Percentiles rank a stretch among this genome's conserved stretches.
phyloP scores from a whole-genome alignment of 2,888 invertebrate species.

The Ophion ventricosus region DNA sequence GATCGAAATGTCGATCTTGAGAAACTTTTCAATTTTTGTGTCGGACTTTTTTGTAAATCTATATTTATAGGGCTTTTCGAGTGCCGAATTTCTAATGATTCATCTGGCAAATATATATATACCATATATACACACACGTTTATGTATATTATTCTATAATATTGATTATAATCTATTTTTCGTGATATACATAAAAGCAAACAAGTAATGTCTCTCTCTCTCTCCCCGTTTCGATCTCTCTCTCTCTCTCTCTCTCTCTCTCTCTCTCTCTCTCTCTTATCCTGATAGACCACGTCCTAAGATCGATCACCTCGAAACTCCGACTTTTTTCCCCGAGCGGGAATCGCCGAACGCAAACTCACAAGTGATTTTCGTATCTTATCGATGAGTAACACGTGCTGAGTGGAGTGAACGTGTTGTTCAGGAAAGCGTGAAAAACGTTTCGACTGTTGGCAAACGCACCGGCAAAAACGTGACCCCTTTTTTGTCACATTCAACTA shows the following conservation, averaged over 20 bases:
- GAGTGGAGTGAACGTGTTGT: neutral
- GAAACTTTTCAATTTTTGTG: no score
- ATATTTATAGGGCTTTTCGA: no score
- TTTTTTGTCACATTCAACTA: neutral
- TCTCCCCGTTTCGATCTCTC: neutral
- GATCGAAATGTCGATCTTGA: no score
- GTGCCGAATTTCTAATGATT: no score
- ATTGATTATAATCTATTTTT: neutral
- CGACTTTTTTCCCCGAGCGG: constrained; percentile 19
- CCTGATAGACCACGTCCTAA: constrained; percentile 32
- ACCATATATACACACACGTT: constrained; percentile 11
- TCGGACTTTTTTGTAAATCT: no score
- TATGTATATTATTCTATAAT: neutral
- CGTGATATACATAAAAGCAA: neutral
- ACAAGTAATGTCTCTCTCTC: constrained; percentile 12
- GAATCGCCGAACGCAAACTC: neutral
- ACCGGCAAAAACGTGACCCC: neutral
- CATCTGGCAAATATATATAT: no score
- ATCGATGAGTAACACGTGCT: neutral
- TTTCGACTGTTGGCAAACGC: neutral
- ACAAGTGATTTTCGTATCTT: neutral
- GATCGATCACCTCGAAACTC: constrained; percentile 12
- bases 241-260: constrained; percentile 10
- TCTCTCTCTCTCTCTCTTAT: constrained; percentile 50
- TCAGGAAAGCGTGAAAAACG: constrained; percentile 1